Conservation (phyloP, 1,140 invertebrate genomes). For the Akabosia matsudoensis region DNA sequence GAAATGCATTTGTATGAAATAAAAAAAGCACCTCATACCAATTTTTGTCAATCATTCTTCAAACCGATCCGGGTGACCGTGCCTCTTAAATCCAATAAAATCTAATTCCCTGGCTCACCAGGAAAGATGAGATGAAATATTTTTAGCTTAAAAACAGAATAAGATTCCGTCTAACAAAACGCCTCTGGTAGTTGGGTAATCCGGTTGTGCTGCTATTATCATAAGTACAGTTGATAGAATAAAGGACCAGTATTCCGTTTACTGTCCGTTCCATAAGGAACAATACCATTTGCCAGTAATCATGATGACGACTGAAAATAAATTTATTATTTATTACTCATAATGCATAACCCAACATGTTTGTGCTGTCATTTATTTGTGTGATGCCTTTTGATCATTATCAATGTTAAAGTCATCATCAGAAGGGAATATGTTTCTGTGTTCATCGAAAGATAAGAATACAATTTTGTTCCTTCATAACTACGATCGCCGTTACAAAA, state of each 20-base stretch:
- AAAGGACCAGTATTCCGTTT: no score
- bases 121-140: slow-evolving; percentile 6
- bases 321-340: not conserved
- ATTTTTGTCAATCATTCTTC: not conserved
- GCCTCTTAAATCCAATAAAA: not conserved
- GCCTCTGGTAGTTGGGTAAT: not conserved
- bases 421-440: not conserved
- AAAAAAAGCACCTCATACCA: no score
- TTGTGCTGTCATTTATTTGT: slow-evolving; percentile 13
- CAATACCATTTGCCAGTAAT: not conserved
- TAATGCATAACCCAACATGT: not conserved
- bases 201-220: no score
- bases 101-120: not conserved
- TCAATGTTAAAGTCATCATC: not conserved
- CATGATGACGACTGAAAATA: not conserved
- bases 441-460: not conserved
- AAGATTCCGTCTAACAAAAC: not conserved
- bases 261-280: no score
- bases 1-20: not conserved
- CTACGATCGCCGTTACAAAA: not conserved
- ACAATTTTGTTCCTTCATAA: not conserved
- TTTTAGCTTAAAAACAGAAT: not conserved
- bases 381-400: slow-evolving; percentile 9
- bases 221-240: no score
- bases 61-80: slow-evolving; percentile 5